A percentile compares a stretch with the other conserved stretches of the same genome.
phyloP scores from a whole-genome alignment of 53 echinoderm and acorn worm genomes.

The Zoroaster sp. region DNA sequence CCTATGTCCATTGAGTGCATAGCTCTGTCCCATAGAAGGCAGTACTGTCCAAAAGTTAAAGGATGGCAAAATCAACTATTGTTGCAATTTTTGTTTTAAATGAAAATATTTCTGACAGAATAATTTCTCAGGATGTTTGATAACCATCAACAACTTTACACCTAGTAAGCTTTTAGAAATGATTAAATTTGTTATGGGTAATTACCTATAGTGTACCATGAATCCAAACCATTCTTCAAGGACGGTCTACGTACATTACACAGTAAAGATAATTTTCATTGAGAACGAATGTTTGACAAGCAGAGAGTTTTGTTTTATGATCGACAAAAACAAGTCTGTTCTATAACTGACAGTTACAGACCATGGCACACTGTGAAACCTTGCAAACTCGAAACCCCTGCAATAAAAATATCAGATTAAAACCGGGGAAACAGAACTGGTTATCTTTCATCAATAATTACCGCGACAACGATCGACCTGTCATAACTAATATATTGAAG shows the following conservation, averaged over 20 bases:
- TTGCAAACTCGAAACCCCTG: neutral
- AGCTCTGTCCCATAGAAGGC: too few species aligned
- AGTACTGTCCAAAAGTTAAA: too few species aligned
- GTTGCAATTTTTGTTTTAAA: too few species aligned
- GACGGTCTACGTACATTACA: neutral
- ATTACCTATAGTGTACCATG: too few species aligned
- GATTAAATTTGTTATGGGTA: too few species aligned
- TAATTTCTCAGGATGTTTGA: too few species aligned
- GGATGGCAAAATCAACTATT: too few species aligned
- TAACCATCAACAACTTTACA: too few species aligned
- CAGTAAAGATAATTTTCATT: neutral
- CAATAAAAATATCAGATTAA: neutral
- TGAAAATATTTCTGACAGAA: too few species aligned
- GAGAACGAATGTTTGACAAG: neutral
- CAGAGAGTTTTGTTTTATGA: neutral
- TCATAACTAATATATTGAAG: conserved; percentile 47
- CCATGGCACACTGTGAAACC: neutral
- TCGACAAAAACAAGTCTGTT: neutral
- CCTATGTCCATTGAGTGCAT: neutral
- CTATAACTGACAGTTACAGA: neutral
- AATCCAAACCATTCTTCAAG: neutral
- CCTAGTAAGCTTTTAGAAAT: too few species aligned
- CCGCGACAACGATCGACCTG: neutral
- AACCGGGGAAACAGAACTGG: conserved; percentile 5
- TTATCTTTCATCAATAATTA: conserved; percentile 61